Evolutionary conservation across 2,888 invertebrate species (phyloP).

Genomic region (Podabrus alpinus): DNA sequence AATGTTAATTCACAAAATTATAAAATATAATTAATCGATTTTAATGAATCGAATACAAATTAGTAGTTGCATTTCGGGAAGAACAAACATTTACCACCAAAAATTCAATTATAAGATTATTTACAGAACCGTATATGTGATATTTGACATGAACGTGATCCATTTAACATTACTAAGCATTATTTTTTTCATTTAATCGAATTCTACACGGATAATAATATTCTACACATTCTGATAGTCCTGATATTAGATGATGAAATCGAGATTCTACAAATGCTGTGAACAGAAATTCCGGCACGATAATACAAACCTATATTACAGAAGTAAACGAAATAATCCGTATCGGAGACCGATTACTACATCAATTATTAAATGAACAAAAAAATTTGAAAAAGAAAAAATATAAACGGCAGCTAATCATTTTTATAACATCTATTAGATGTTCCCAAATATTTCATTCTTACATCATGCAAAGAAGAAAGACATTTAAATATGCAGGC

Average conservation of each 20-base stretch:
- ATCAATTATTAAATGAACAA: slow-evolving; percentile 12
- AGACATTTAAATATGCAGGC: slow-evolving; percentile 25
- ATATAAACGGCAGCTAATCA: slow-evolving; percentile 16
- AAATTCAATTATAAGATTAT: background rate
- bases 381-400: background rate
- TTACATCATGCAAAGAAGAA: slow-evolving; percentile 21
- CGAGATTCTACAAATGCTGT: slow-evolving; percentile 18
- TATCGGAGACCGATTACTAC: slow-evolving; percentile 9
- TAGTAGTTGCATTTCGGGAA: background rate
- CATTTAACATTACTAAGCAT: slow-evolving; percentile 4
- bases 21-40: background rate
- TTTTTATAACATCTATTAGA: slow-evolving; percentile 19
- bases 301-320: slow-evolving; percentile 1
- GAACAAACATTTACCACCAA: background rate
- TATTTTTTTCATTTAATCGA: slow-evolving; percentile 13
- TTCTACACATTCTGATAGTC: slow-evolving; percentile 8
- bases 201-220: slow-evolving; percentile 9
- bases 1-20: background rate
- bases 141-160: slow-evolving; percentile 1
- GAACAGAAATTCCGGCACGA: slow-evolving; percentile 18
- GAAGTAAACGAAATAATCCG: slow-evolving; percentile 9
- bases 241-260: slow-evolving; percentile 11
- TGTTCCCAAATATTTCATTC: slow-evolving; percentile 17
- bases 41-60: background rate
- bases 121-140: background rate